Base-by-base conservation (phyloP, 2,888 invertebrate species). In the Hoplodrina blanda region DNA sequence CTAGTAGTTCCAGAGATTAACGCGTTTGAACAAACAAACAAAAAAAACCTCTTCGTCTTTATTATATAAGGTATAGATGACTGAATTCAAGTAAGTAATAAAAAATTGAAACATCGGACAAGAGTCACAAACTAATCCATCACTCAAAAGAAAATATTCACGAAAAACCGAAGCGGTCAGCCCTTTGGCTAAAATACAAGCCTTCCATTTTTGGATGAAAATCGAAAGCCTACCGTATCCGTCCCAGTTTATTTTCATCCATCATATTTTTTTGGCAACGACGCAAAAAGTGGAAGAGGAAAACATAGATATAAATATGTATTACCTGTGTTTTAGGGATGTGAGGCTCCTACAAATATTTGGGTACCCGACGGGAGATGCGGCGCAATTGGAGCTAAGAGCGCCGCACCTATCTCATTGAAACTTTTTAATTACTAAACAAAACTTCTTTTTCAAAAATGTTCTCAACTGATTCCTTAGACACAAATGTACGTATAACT, bases 261-360 rank as follows among this genome's bases (percentile, higher is more conserved):
- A 81, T 83, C 75, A 82, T 59, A 59, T 52, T 46, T 81, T 77
- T 80, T 83, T 82, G 83, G 75, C 81, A 77, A 62, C 60, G 66
- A 67, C 69, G 69, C 72, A 71, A 80, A 70, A 75, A 65, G 19
- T 56, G 11, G 13, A 44, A 53, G 57, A 63, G 56, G 53, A 67
- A 50, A 68, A 80, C 69, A 72, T 65, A 53, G 46, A 80, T 66
- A 77, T 68, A 73, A 69, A 67, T 77, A 74, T 75, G 56, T 70
- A 69, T 80, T 80, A 77, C 73, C 76, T 81, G 76, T 62, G 53
- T 63, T 57, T 52, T n/a, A 63, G 65, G 62, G 69, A 37, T 59
- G 62, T 17, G 49, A 33, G 17, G 33, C 55, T 62, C 7, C 0
- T 6, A 46, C 62, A 81, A 69, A 72, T 69, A 78, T 81, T 81